Conservation (phyloP, 2,113 vertebrate species). For the Pelecanoides urinatrix region DNA sequence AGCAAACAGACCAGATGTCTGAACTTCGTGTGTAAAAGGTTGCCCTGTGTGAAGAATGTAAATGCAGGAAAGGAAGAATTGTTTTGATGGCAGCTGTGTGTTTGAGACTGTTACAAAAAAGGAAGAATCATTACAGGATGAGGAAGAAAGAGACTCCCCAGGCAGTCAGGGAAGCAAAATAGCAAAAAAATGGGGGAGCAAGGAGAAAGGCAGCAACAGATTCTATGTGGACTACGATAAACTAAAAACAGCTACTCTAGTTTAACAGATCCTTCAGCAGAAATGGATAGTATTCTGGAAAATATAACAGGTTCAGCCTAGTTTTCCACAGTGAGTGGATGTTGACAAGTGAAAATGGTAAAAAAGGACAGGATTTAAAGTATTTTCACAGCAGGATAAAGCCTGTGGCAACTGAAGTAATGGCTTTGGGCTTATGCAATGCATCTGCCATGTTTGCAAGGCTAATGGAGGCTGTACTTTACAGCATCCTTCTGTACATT, state of each 20-base stretch:
- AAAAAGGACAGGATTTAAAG: neutral
- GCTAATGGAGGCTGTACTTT: neutral
- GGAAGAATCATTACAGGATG: conserved; percentile 45
- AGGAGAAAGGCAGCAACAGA: neutral
- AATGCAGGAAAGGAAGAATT: conserved; percentile 24
- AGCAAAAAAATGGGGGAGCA: neutral
- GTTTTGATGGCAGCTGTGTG: conserved; percentile 24
- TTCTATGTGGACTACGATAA: neutral
- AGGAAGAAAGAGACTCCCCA: conserved; percentile 52
- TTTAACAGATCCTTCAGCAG: neutral
- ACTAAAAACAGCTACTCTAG: neutral
- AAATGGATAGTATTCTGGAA: neutral
- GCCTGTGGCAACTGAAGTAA: neutral
- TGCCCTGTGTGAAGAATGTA: neutral
- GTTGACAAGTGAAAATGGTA: neutral
- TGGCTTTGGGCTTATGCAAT: neutral
- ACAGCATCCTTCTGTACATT: neutral
- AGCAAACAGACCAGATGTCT: neutral
- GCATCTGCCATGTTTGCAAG: neutral
- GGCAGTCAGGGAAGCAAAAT: neutral
- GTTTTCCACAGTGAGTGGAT: neutral
- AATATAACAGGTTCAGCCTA: neutral
- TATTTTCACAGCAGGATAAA: neutral
- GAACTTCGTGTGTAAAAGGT: neutral
- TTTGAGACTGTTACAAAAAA: conserved; percentile 46